A percentile compares a stretch with the other conserved stretches of the same genome.
phyloP scores from a whole-genome alignment of 2,888 invertebrate genomes.

The Oithona nana region DNA sequence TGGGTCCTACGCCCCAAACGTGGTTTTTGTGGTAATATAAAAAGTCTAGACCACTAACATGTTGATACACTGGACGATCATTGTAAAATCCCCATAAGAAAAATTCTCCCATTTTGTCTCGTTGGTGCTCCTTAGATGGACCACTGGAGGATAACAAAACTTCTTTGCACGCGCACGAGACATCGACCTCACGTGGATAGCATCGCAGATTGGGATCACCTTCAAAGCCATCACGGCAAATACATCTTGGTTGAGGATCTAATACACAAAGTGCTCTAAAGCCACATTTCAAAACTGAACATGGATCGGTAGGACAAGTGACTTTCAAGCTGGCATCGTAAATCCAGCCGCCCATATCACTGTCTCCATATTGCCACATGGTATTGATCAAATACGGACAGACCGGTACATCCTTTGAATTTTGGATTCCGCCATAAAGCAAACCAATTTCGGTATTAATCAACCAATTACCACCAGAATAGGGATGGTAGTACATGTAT shows the following conservation, averaged over 20 bases:
- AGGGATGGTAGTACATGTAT: conserved; percentile 2
- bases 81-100: conserved; percentile 2
- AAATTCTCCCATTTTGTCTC: conserved; percentile 4
- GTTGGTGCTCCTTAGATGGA: neutral
- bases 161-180: neutral
- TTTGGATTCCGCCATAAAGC: neutral
- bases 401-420: neutral
- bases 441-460: neutral
- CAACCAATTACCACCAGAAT: neutral
- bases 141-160: neutral
- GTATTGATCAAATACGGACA: conserved; percentile 4
- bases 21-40: neutral
- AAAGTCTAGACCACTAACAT: neutral
- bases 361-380: conserved; percentile 1
- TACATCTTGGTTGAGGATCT: neutral
- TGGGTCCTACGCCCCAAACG: neutral
- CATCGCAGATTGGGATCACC: neutral
- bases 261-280: neutral
- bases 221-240: neutral
- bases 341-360: neutral
- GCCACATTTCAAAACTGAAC: neutral
- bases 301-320: neutral
- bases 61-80: neutral
- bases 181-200: neutral
- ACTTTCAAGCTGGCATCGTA: neutral